These are phyloP conservation scores for Agriopis marginaria DNA, from an alignment of 2,888 invertebrate species.

Conservation along the genomic window DNA sequence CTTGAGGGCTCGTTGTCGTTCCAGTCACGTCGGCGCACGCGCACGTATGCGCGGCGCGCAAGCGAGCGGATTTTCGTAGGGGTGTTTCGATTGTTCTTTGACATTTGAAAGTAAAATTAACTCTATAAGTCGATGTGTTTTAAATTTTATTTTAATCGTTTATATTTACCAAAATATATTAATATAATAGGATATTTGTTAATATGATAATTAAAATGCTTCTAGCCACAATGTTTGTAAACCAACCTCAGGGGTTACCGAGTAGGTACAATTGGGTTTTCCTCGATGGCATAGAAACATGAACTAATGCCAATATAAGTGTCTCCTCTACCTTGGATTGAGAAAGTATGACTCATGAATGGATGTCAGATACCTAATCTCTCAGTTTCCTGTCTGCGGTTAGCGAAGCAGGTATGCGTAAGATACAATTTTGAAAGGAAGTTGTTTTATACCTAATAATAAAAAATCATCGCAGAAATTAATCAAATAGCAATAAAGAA, in stretches of 20 bases:
- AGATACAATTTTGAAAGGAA: constrained; percentile 11
- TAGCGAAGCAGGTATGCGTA: constrained; percentile 11
- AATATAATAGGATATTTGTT: too few species aligned
- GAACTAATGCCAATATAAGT: not conserved
- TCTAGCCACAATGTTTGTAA: not conserved
- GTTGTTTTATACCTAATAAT: not conserved
- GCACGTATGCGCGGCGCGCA: constrained; percentile 44
- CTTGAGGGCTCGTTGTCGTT: constrained; percentile 53
- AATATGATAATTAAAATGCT: not conserved
- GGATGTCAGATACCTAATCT: constrained; percentile 20
- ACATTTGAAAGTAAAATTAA: constrained; percentile 44
- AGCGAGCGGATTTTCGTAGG: constrained; percentile 45
- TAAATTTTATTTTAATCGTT: not conserved
- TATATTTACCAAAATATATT: not conserved
- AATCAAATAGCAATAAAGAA: too few species aligned
- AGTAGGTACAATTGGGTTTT: not conserved
- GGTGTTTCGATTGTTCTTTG: constrained; percentile 41
- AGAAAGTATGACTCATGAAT: constrained; percentile 28
- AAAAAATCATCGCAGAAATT: too few species aligned
- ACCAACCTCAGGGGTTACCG: too few species aligned
- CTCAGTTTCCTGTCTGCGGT: constrained; percentile 26
- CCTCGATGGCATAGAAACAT: constrained; percentile 3
- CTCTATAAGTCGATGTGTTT: constrained; percentile 12
- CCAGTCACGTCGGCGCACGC: constrained; percentile 58
- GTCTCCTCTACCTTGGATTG: not conserved